Conservation (phyloP, 2,797 vertebrate genomes). For the Mormyrus hasselquistii region DNA sequence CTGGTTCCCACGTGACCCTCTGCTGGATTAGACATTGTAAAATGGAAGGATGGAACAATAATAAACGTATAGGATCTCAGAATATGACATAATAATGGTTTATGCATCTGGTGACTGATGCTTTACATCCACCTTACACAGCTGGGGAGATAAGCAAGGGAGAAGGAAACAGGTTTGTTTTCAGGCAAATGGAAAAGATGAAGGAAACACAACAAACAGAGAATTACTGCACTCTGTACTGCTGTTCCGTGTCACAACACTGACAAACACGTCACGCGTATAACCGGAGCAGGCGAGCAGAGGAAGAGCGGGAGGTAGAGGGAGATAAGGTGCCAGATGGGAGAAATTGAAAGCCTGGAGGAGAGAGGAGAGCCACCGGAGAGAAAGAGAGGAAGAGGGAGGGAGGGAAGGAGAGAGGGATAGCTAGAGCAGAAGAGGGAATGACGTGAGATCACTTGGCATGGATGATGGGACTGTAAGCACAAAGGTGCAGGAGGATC, state of each 20-base stretch:
- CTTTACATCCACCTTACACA: neutral
- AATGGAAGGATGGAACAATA: neutral
- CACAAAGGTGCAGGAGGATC: neutral
- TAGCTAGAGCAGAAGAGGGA: neutral
- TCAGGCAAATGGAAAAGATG: neutral
- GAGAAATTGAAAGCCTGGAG: constrained; percentile 27
- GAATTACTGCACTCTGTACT: neutral
- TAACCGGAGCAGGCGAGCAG: neutral
- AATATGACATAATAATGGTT: neutral
- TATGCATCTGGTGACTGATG: neutral
- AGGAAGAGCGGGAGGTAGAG: neutral
- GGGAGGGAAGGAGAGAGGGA: neutral
- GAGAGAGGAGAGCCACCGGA: constrained; percentile 22
- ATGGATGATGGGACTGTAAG: neutral
- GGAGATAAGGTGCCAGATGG: constrained; percentile 50
- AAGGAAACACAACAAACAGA: neutral
- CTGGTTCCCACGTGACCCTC: neutral
- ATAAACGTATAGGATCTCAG: neutral
- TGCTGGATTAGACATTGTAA: neutral
- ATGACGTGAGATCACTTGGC: neutral
- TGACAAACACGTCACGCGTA: neutral
- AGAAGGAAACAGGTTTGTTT: neutral
- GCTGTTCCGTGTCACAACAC: neutral
- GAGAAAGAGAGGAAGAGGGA: neutral
- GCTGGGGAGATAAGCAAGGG: neutral